Percentiles rank a stretch among this genome's conserved stretches.
phyloP scores from a whole-genome alignment of 1,140 invertebrate species.

The Vanessa tameamea region DNA sequence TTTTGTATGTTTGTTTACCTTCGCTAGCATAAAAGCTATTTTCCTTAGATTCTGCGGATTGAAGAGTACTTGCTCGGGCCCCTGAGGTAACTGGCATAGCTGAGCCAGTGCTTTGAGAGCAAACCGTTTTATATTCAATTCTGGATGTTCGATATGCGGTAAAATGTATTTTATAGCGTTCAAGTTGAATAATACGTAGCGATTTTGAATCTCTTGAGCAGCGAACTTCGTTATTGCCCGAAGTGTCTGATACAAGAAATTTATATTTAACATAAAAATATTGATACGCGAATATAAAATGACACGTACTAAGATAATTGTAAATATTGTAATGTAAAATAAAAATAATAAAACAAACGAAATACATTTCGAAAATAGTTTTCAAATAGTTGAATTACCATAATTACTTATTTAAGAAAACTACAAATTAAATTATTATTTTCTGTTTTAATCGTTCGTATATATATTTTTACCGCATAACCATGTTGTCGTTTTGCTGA shows the following conservation, averaged over 20 bases:
- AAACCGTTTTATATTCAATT: slow-evolving; percentile 67
- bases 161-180: slow-evolving; percentile 62
- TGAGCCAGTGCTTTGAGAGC: slow-evolving; percentile 69
- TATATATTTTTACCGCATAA: too few relatives aligned
- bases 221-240: slow-evolving; percentile 72
- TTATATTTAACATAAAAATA: background rate
- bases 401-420: background rate
- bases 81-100: slow-evolving; percentile 65
- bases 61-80: slow-evolving; percentile 62
- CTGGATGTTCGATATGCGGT: slow-evolving; percentile 61
- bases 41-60: slow-evolving; percentile 63
- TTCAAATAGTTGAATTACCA: too few relatives aligned
- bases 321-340: too few relatives aligned
- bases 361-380: too few relatives aligned
- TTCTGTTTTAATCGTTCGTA: too few relatives aligned
- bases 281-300: too few relatives aligned
- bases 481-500: too few relatives aligned
- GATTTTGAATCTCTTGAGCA: slow-evolving; percentile 65
- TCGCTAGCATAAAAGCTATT: slow-evolving; percentile 63
- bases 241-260: slow-evolving; percentile 54
- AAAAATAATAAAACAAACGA: too few relatives aligned
- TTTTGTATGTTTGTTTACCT: slow-evolving; percentile 41
- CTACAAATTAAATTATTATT: background rate
- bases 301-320: too few relatives aligned
- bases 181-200: slow-evolving; percentile 55